Conservation (phyloP, 1,140 invertebrate species). For the Muscidifurax raptorellus region DNA sequence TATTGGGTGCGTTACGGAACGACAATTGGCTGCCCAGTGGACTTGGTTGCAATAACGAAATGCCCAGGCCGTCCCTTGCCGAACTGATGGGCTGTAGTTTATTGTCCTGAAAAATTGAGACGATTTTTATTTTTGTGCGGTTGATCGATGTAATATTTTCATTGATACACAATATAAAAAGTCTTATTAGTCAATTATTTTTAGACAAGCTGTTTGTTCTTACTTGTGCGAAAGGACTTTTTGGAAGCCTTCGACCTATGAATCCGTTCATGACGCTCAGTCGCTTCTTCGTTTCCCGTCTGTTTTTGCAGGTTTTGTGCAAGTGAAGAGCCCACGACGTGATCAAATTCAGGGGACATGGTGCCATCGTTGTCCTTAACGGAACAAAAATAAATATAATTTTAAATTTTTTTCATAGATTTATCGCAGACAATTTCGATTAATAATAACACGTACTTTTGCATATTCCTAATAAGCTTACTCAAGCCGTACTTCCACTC, state of each 20-base stretch:
- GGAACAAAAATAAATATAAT: conserved; percentile 1
- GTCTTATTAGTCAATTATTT: too few relatives aligned
- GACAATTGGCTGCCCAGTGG: conserved; percentile 87
- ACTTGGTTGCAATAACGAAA: conserved; percentile 78
- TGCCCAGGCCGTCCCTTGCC: conserved; percentile 54
- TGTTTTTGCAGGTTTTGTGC: conserved; percentile 74
- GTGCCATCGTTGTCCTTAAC: conserved; percentile 92
- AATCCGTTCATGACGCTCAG: conserved; percentile 64
- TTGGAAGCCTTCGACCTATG: conserved; percentile 55
- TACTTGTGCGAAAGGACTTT: conserved; percentile 61
- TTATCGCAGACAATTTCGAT: not conserved
- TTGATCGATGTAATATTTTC: too few relatives aligned
- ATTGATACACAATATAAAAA: too few relatives aligned
- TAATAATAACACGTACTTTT: conserved; percentile 74
- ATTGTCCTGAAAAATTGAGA: conserved; percentile 56
- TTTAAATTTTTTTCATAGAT: not conserved
- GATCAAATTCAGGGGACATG: conserved; percentile 96
- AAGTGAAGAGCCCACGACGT: conserved; percentile 93
- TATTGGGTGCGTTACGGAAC: conserved; percentile 81
- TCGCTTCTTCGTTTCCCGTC: conserved; percentile 53
- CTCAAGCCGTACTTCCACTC: conserved; percentile 99
- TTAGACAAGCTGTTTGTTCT: conserved; percentile 18
- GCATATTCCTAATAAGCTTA: conserved; percentile 99
- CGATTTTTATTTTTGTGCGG: not conserved
- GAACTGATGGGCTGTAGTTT: conserved; percentile 55